Conservation (phyloP, 2,113 vertebrate species). For the Neoarius graeffei region DNA sequence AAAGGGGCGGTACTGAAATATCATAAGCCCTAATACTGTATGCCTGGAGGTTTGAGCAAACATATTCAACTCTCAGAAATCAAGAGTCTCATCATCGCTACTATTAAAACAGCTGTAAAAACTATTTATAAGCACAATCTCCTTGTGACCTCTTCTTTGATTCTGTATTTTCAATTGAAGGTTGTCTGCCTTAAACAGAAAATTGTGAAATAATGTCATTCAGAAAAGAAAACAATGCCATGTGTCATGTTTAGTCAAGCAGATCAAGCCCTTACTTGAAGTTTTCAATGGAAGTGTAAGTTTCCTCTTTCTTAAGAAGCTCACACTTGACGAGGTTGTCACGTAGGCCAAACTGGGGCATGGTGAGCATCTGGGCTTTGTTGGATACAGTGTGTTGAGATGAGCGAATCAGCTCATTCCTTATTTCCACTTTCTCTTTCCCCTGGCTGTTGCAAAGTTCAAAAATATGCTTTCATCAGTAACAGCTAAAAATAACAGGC, state of each 20-base stretch:
- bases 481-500: background rate
- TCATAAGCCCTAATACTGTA: background rate
- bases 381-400: conserved; percentile 76
- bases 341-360: conserved; percentile 85
- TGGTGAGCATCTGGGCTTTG: conserved; percentile 79
- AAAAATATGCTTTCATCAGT: background rate
- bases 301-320: conserved; percentile 83
- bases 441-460: conserved; percentile 42
- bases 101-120: background rate
- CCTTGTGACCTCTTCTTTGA: background rate
- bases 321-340: conserved; percentile 88
- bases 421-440: conserved; percentile 73
- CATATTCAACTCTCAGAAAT: background rate
- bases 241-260: background rate
- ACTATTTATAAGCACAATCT: too few species aligned
- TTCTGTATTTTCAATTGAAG: background rate
- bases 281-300: conserved; percentile 82
- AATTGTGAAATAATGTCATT: background rate
- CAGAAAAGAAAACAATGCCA: background rate
- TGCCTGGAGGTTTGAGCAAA: background rate
- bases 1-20: background rate
- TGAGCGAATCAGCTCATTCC: conserved; percentile 76
- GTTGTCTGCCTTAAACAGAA: background rate
- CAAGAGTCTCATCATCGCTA: background rate
- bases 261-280: conserved; percentile 76